Conservation (phyloP, 2,888 invertebrate species). For the Drosophila niveifrons region DNA sequence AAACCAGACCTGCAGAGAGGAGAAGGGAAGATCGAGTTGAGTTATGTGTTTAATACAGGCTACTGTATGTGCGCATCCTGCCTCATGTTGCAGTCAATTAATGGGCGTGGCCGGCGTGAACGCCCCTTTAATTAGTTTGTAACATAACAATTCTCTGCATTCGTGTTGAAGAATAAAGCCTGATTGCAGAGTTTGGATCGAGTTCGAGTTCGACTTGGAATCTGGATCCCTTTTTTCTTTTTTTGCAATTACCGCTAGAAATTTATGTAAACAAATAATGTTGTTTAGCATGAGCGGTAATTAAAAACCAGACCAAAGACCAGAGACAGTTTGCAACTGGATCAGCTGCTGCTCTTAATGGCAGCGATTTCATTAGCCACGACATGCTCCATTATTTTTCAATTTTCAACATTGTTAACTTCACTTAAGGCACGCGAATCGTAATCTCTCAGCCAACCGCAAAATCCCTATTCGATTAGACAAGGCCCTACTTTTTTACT, state of each 20-base stretch:
- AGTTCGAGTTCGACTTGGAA: not conserved
- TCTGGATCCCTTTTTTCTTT: conserved; percentile 24
- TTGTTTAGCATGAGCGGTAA: conserved; percentile 75
- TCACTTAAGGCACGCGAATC: conserved; percentile 69
- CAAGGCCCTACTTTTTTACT: not conserved
- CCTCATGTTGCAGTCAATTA: conserved; percentile 60
- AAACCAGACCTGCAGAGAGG: conserved; percentile 93
- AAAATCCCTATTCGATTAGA: conserved; percentile 25
- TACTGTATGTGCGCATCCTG: conserved; percentile 63
- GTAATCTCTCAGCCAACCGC: conserved; percentile 46
- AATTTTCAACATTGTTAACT: conserved; percentile 78
- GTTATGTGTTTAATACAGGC: conserved; percentile 73
- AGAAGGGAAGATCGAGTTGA: conserved; percentile 41
- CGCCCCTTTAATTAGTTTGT: conserved; percentile 83
- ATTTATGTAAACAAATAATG: conserved; percentile 74
- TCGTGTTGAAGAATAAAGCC: conserved; percentile 48
- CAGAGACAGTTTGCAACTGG: conserved; percentile 17
- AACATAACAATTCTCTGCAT: conserved; percentile 80
- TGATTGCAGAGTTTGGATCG: conserved; percentile 56
- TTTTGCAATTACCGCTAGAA: conserved; percentile 59
- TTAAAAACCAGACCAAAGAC: conserved; percentile 63
- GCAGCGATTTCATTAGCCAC: conserved; percentile 72
- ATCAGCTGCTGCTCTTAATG: conserved; percentile 46
- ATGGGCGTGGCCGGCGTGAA: conserved; percentile 75
- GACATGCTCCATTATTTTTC: conserved; percentile 82